These are phyloP conservation scores for Manduca sexta DNA, from an alignment of 1,140 invertebrate species.

Conservation along the genomic window DNA sequence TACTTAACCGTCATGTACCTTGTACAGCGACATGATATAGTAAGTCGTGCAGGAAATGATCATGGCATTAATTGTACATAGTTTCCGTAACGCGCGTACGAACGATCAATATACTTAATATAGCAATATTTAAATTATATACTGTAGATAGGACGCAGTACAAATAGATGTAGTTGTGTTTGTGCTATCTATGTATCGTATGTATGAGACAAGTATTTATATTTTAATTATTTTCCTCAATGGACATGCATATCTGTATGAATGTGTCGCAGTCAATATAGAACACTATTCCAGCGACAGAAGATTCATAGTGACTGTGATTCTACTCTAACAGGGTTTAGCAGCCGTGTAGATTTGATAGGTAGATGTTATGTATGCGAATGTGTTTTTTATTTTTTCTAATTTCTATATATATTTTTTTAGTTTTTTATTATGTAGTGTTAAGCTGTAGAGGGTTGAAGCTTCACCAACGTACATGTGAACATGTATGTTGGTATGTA, in stretches of 20 bases:
- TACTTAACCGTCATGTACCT: too few species aligned
- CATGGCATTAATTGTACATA: conserved; percentile 1
- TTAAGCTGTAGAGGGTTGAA: conserved; percentile 39
- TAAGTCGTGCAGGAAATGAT: too few species aligned
- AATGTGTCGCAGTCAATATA: not conserved
- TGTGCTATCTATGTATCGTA: conserved; percentile 42
- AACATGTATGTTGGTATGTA: conserved; percentile 6
- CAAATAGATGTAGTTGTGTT: conserved; percentile 45
- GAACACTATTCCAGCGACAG: too few species aligned
- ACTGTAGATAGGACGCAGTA: conserved; percentile 43
- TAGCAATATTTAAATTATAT: conserved; percentile 16
- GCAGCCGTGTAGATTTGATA: conserved; percentile 29
- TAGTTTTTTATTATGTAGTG: conserved; percentile 12
- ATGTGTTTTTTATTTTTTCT: conserved; percentile 36
- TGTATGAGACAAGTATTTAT: conserved; percentile 33
- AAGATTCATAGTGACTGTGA: not conserved
- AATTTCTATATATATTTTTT: conserved; percentile 9
- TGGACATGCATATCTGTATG: not conserved
- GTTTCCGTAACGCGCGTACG: too few species aligned
- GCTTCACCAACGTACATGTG: conserved; percentile 17
- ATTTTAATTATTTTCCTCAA: not conserved
- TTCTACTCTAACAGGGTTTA: not conserved
- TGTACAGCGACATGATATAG: too few species aligned
- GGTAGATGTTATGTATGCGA: conserved; percentile 70
- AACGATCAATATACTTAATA: not conserved